Conservation (phyloP, 2,113 vertebrate genomes). For the Lophius piscatorius region DNA sequence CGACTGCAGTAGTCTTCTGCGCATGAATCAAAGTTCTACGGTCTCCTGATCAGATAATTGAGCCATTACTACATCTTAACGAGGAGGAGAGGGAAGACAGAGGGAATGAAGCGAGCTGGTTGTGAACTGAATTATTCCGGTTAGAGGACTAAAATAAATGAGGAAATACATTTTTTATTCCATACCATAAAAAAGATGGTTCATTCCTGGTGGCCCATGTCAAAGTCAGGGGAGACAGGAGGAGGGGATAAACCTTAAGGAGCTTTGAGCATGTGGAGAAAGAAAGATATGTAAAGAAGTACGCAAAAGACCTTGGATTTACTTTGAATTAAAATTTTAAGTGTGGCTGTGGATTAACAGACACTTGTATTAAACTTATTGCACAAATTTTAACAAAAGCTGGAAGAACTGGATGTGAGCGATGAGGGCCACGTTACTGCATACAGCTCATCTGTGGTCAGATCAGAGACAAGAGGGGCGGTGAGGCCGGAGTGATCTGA, state of each 20-base stretch:
- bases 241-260: constrained; percentile 3
- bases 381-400: constrained; percentile 16
- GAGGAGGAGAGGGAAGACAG: constrained; percentile 2
- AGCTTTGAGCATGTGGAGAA: constrained; percentile 24
- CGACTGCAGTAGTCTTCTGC: constrained; percentile 34
- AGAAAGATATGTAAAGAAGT: constrained; percentile 17
- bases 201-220: not conserved
- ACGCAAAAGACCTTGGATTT: constrained; percentile 36
- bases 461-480: constrained; percentile 47
- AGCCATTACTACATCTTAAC: constrained; percentile 43
- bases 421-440: constrained; percentile 41
- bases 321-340: constrained; percentile 21
- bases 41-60: constrained; percentile 51
- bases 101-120: constrained; percentile 18
- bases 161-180: too few relatives aligned
- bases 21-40: constrained; percentile 34
- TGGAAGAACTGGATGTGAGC: constrained; percentile 19
- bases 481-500: constrained; percentile 35
- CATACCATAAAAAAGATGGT: constrained; percentile 14
- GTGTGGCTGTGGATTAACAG: constrained; percentile 27
- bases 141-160: not conserved
- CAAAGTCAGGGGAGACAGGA: constrained; percentile 32
- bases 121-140: constrained; percentile 5
- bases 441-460: constrained; percentile 60
- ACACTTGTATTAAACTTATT: constrained; percentile 7